Evolutionary conservation across 2,888 invertebrate genomes (phyloP).

Genomic region (Anoplius nigerrimus): DNA sequence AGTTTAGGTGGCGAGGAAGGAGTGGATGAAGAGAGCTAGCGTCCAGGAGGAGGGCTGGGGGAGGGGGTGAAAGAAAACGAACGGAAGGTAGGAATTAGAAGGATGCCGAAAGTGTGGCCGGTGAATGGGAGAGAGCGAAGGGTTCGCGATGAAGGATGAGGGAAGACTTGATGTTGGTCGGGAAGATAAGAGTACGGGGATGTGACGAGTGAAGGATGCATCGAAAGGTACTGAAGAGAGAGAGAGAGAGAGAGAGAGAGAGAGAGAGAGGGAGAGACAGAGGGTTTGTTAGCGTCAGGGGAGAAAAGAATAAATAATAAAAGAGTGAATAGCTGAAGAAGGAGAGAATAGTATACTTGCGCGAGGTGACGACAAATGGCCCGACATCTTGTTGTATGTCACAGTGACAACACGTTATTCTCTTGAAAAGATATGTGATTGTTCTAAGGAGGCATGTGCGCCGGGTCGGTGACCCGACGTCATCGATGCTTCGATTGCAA

Average conservation of each 20-base stretch:
- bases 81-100: background rate
- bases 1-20: background rate
- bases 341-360: too few relatives aligned
- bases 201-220: conserved; percentile 13
- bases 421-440: too few relatives aligned
- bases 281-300: background rate
- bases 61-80: background rate
- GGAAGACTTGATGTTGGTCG: too few relatives aligned
- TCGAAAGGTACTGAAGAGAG: too few relatives aligned
- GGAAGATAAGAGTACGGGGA: too few relatives aligned
- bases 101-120: background rate
- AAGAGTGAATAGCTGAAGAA: too few relatives aligned
- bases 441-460: too few relatives aligned
- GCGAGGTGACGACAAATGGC: too few relatives aligned
- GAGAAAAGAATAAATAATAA: conserved; percentile 10
- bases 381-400: too few relatives aligned
- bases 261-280: background rate
- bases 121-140: background rate
- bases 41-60: background rate
- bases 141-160: conserved; percentile 23
- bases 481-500: too few relatives aligned
- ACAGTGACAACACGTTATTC: too few relatives aligned
- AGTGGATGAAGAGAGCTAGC: background rate
- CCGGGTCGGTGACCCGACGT: too few relatives aligned
- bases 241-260: background rate